Base-by-base conservation (phyloP, 2,888 invertebrate genomes). In the Nasonia oneida region DNA sequence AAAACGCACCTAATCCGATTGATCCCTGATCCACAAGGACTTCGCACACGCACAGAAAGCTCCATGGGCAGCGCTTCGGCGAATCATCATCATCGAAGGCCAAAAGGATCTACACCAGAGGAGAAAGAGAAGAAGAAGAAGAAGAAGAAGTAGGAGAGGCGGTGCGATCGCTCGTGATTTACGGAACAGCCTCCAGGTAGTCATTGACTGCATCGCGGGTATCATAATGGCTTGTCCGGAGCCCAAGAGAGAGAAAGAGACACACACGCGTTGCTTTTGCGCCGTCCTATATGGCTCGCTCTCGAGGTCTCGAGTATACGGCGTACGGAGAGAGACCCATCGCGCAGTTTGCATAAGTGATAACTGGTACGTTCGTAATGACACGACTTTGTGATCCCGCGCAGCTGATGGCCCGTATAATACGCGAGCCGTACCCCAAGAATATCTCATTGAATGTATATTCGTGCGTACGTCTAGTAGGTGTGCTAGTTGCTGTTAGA, bases 311-410 rank as follows among this genome's bases (percentile, higher is more conserved):
- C 57, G 57, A 57, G 57, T 42, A 50, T 50, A 53, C 33, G 33
- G 53, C n/a, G 23, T n/a, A 61, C n/a, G n/a, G 15, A 70, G 39
- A 70, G 39, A 70, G 71, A 71, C 71, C 71, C 71, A 71, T 39
- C 71, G 39, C 71, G 39, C 71, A 76, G 53, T 57, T n/a, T 53
- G 50, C 42, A 33, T 57, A 57, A 76, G 76, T 53, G 76, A 57
- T 57, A 57, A 37, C 33, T 23, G 57, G 15, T 33, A 14, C 33
- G 57, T 37, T 57, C 39, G 71, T 71, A 71, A 71, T 71, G 71
- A 71, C 39, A 71, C n/a, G 71, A 71, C 39, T 71, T 71, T 39
- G 71, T 71, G 71, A 64, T 64, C 64, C 2, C 64, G 29, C 29
- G 5, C 47, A 12, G 47, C 10, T 61, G 57, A 61, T 61, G n/a